A percentile compares a stretch with the other conserved stretches of the same genome.
Conservation (phyloP, 2,888 invertebrate genomes). For the Coecobrya sp. region DNA sequence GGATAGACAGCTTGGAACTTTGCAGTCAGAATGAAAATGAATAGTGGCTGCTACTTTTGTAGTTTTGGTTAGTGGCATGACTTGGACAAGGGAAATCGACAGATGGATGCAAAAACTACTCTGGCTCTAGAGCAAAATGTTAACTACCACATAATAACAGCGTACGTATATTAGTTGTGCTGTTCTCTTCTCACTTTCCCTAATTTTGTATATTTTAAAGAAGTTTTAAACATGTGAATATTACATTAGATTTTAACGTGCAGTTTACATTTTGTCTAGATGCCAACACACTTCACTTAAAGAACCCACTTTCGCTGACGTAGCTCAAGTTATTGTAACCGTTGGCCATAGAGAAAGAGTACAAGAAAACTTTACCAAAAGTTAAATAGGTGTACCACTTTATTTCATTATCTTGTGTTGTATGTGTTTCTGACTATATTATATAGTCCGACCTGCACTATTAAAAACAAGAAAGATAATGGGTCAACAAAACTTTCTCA, state of each 20-base stretch:
- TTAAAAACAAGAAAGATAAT: neutral
- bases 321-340: neutral
- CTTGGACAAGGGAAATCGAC: constrained; percentile 32
- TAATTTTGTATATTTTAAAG: neutral
- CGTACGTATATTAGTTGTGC: neutral
- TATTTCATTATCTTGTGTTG: neutral
- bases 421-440: neutral
- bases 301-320: constrained; percentile 59
- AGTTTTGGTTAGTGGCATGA: neutral
- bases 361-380: neutral
- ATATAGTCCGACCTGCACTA: neutral
- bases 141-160: neutral
- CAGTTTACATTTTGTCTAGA: neutral
- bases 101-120: constrained; percentile 35
- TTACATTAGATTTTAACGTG: constrained; percentile 55
- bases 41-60: neutral
- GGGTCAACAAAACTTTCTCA: constrained; percentile 43
- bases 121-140: neutral
- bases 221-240: constrained; percentile 29
- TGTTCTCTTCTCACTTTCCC: neutral
- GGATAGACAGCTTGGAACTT: neutral
- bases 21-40: neutral
- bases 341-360: neutral
- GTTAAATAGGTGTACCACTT: neutral
- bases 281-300: constrained; percentile 16